These are phyloP conservation scores for Ammodytes marinus DNA, from an alignment of 2,113 vertebrate genomes.

Conservation along the genomic window DNA sequence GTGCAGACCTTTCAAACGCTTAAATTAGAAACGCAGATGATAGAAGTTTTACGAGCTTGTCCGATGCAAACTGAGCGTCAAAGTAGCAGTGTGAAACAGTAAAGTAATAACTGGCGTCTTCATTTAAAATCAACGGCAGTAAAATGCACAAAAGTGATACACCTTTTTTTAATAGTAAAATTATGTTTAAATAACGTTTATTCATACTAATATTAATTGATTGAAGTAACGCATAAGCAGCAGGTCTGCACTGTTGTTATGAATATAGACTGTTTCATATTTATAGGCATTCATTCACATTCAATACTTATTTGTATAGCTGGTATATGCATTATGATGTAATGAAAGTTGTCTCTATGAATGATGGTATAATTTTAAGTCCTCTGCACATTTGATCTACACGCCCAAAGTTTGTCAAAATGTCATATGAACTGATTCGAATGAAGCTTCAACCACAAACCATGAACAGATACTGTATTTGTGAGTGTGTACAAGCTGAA, in stretches of 20 bases:
- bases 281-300: not conserved
- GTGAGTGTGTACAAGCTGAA: not conserved
- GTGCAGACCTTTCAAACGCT: not conserved
- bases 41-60: conserved; percentile 14
- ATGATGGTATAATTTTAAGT: not conserved
- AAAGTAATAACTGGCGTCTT: not conserved
- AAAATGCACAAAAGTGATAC: not conserved
- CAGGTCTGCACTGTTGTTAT: not conserved
- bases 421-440: not conserved
- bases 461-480: not conserved
- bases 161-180: not conserved
- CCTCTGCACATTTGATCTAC: not conserved
- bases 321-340: not conserved
- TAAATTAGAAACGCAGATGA: not conserved
- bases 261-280: not conserved
- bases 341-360: not conserved
- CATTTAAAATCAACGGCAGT: not conserved
- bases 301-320: not conserved
- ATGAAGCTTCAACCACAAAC: not conserved
- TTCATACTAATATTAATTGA: not conserved
- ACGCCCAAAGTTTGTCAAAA: not conserved
- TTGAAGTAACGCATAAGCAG: conserved; percentile 8
- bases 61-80: conserved; percentile 2
- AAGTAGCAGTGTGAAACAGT: conserved; percentile 7
- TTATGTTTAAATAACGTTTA: not conserved